phyloP scores from a whole-genome alignment of 1,140 invertebrate genomes.

The Bombus pascuorum region DNA sequence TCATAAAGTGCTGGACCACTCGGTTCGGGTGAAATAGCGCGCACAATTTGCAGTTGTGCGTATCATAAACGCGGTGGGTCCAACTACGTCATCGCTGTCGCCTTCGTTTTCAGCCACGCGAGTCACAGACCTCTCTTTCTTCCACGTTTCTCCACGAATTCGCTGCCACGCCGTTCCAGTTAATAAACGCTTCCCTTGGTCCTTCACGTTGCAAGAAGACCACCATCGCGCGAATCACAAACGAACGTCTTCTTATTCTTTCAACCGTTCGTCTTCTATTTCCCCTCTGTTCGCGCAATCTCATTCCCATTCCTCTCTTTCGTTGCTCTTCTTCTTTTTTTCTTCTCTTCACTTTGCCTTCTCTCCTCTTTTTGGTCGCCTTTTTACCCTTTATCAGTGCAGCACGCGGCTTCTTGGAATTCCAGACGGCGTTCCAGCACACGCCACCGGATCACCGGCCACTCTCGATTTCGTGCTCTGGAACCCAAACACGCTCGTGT shows the following conservation, averaged over 20 bases:
- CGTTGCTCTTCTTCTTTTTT: background rate
- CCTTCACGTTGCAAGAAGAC: background rate
- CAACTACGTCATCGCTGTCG: constrained; percentile 23
- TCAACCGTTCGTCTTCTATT: too few species aligned
- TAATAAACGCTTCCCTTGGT: background rate
- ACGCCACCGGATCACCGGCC: constrained; percentile 58
- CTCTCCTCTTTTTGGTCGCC: background rate
- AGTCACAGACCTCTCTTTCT: background rate
- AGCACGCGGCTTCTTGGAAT: constrained; percentile 64
- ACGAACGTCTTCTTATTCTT: background rate
- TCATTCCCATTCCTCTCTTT: background rate
- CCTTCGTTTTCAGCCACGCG: background rate
- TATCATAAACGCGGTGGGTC: constrained; percentile 52
- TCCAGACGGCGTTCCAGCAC: constrained; percentile 62
- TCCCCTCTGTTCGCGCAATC: background rate
- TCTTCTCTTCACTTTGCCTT: background rate
- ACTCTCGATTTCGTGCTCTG: constrained; percentile 68
- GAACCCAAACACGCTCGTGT: constrained; percentile 59
- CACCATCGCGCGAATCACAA: background rate
- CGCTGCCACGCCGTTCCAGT: background rate
- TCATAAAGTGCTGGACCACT: constrained; percentile 58
- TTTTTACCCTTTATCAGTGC: constrained; percentile 42
- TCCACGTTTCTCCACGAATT: background rate
- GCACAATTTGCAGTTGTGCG: constrained; percentile 59
- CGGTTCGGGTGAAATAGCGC: constrained; percentile 58